Percentiles rank a stretch among this genome's conserved stretches.
Conservation (phyloP, 2,888 invertebrate species). For the Pyrgus malvae region DNA sequence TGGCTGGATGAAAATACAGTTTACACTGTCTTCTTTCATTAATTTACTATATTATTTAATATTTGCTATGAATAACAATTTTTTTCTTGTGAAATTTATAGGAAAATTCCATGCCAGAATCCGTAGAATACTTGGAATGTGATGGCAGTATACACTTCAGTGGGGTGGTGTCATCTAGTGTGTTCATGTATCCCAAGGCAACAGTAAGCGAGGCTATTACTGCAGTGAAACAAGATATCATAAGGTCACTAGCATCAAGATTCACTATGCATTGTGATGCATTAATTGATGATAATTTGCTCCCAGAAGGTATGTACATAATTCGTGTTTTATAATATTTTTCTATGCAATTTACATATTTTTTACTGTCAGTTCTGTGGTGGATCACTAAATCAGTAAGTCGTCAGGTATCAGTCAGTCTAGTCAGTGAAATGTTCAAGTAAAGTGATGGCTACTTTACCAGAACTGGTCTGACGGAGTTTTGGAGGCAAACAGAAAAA, state of each 20-base stretch:
- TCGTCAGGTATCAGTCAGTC: too few relatives aligned
- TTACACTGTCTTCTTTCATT: not conserved
- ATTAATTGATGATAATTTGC: constrained; percentile 89
- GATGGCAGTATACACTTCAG: constrained; percentile 86
- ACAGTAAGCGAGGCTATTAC: constrained; percentile 86
- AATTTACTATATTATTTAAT: not conserved
- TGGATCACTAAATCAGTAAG: too few relatives aligned
- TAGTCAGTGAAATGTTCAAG: too few relatives aligned
- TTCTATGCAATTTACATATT: too few relatives aligned
- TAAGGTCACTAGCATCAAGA: constrained; percentile 91
- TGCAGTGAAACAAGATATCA: constrained; percentile 91
- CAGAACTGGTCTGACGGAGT: too few relatives aligned
- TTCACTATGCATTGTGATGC: constrained; percentile 97
- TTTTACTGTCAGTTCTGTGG: too few relatives aligned
- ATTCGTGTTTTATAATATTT: too few relatives aligned
- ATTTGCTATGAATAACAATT: not conserved
- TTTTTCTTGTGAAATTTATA: too few relatives aligned
- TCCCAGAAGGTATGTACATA: constrained; percentile 88
- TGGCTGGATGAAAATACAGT: too few relatives aligned
- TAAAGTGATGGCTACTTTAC: too few relatives aligned
- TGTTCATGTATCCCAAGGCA: constrained; percentile 90
- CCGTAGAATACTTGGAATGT: constrained; percentile 79
- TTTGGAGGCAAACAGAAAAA: too few relatives aligned
- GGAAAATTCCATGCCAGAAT: constrained; percentile 72
- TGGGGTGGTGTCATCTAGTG: constrained; percentile 87